Conservation (phyloP, 2,113 vertebrate genomes). For the Hippocampus zosterae region DNA sequence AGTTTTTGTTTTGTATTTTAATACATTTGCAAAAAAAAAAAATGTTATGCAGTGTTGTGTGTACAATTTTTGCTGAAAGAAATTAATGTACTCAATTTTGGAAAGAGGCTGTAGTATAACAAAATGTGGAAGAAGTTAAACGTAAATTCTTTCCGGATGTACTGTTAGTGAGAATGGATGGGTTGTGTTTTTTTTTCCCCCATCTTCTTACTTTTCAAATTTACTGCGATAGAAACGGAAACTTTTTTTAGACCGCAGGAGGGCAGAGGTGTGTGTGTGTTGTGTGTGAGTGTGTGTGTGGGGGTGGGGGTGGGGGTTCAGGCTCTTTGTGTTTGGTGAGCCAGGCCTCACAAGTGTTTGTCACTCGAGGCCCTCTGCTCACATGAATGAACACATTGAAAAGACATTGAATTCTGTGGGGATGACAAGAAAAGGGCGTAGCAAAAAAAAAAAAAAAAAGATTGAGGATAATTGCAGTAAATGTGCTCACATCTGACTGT, state of each 20-base stretch:
- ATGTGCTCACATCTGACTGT: constrained; percentile 45
- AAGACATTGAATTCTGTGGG: constrained; percentile 70
- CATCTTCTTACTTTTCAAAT: constrained; percentile 13
- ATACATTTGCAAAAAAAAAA: no score
- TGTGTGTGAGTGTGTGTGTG: not conserved
- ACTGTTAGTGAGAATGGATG: not conserved
- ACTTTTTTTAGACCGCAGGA: constrained; percentile 57
- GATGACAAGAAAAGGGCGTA: constrained; percentile 51
- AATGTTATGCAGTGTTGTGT: no score
- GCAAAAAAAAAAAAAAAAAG: constrained; percentile 38
- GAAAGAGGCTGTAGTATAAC: no score
- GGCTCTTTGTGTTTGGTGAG: constrained; percentile 64
- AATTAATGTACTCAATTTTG: no score
- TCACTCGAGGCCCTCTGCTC: constrained; percentile 68
- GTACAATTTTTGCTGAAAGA: no score
- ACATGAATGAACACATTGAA: constrained; percentile 75
- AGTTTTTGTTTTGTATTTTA: no score
- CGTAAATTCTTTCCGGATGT: no score
- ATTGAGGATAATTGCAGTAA: constrained; percentile 45
- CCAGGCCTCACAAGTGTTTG: constrained; percentile 52
- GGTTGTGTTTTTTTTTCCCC: not conserved
- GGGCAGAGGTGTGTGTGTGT: constrained; percentile 27
- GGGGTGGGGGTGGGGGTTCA: constrained; percentile 24
- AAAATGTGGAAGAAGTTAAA: no score
- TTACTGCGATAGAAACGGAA: constrained; percentile 49